These are phyloP conservation scores for Drosophila rellima DNA, from an alignment of 2,888 invertebrate genomes.

Conservation along the genomic window DNA sequence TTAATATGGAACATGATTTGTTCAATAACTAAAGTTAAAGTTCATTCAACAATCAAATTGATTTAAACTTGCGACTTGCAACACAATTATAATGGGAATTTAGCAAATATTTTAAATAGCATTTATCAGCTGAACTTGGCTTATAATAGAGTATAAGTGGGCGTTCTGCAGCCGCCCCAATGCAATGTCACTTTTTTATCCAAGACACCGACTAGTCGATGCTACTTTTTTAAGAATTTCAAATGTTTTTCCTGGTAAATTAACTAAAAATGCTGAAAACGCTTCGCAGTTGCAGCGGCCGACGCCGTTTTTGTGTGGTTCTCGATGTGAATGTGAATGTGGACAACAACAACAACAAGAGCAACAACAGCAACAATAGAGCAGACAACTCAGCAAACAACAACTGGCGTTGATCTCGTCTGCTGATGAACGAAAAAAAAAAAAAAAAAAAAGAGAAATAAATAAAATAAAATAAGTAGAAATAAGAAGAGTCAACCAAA, in stretches of 20 bases:
- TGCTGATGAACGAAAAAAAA: slow-evolving; percentile 59
- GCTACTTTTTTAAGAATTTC: slow-evolving; percentile 83
- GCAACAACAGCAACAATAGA: slow-evolving; percentile 31
- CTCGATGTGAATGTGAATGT: slow-evolving; percentile 41
- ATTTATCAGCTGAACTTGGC: slow-evolving; percentile 17
- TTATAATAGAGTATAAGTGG: slow-evolving; percentile 48
- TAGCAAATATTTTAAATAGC: slow-evolving; percentile 10
- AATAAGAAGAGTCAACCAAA: slow-evolving; percentile 61
- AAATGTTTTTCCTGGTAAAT: slow-evolving; percentile 85
- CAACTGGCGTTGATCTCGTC: slow-evolving; percentile 60
- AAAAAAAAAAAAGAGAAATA: background rate
- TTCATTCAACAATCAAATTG: slow-evolving; percentile 3
- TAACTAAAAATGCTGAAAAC: slow-evolving; percentile 85
- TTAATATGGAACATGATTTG: background rate
- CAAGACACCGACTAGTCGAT: slow-evolving; percentile 62
- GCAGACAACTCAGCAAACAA: slow-evolving; percentile 35
- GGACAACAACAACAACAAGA: slow-evolving; percentile 19
- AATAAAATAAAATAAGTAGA: slow-evolving; percentile 1
- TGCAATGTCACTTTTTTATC: slow-evolving; percentile 48
- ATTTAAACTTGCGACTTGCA: background rate
- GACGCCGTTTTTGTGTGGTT: slow-evolving; percentile 70
- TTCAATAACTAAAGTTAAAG: background rate
- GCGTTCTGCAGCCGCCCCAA: slow-evolving; percentile 48
- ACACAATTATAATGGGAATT: slow-evolving; percentile 2
- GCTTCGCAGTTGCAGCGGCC: slow-evolving; percentile 58